Base-by-base conservation (phyloP, 2,113 vertebrate genomes). In the Coptodon rendalli region DNA sequence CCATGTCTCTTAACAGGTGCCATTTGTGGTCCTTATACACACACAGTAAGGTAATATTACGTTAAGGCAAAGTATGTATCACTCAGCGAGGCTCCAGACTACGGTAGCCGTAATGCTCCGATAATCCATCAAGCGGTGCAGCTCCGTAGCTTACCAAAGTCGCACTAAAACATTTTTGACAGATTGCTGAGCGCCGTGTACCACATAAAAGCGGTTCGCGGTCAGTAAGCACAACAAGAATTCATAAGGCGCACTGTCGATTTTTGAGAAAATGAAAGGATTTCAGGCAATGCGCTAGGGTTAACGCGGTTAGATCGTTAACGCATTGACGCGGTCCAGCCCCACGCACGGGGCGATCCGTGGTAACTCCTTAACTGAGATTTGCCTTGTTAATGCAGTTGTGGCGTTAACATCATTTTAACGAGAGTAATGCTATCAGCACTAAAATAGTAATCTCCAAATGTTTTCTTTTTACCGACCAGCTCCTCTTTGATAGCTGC, bases 41-140 rank as follows among this genome's bases (percentile, higher is more conserved):
- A 53, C 50, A 53, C 50, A n/a, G 1, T n/a, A 53, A 9, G 2
- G 2, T 53, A 53, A 53, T 6, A 1, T 10, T 53, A 53, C 5
- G 9, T 53, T n/a, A 0, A 53, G 10, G 8, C 22, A 19, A 5
- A 52, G 48, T 50, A 50, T 1, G 0, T 9, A 50, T 50, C 2
- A 19, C 17, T 50, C 48, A 4, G 7, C 17, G 4, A 50, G 48
- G 4, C 17, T 9, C 48, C 48, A 3, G 17, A 50, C 48, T 50
- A 50, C 17, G 3, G 17, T 50, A 50, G 48, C 48, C 48, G 1
- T 17, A 50, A 50, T 50, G 17, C 48, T 50, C 7, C 48, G 4
- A 52, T 3, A 52, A 52, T 19, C 17, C 3, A 52, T 52, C 17
- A 50, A 19, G 48, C 17, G 3, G 48, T 50, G 48, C 52, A 11